Evolutionary conservation across 2,888 invertebrate genomes (phyloP).

Genomic region (Spilarctia lutea): DNA sequence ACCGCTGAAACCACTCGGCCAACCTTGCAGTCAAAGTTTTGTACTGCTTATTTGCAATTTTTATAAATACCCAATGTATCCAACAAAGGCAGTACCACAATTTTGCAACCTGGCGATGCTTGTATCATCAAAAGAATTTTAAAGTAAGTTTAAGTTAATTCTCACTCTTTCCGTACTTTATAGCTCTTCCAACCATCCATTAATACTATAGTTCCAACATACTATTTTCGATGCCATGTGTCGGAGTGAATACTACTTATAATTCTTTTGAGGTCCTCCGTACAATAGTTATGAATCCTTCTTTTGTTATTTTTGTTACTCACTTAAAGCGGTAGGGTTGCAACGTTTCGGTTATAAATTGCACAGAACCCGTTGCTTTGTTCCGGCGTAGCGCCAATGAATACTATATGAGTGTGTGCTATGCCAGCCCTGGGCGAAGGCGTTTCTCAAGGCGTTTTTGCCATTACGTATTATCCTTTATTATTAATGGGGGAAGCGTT

Average conservation of each 20-base stretch:
- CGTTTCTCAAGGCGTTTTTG: constrained; percentile 39
- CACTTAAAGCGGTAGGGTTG: constrained; percentile 29
- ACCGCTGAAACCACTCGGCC: too few species aligned
- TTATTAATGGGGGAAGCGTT: constrained; percentile 36
- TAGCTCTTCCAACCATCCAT: background rate
- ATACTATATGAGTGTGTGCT: constrained; percentile 48
- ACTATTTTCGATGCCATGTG: constrained; percentile 1
- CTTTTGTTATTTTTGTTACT: constrained; percentile 34
- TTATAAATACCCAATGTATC: background rate
- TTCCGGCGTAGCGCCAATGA: constrained; percentile 45
- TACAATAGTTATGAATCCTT: constrained; percentile 39
- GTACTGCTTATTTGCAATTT: background rate
- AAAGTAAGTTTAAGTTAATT: background rate
- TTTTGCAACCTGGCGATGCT: too few species aligned
- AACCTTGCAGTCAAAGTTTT: too few species aligned
- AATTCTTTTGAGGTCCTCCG: constrained; percentile 13
- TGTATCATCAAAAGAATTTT: background rate
- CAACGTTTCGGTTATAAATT: constrained; percentile 40
- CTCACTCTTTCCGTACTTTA: background rate
- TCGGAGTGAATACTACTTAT: constrained; percentile 7
- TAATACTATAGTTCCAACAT: background rate
- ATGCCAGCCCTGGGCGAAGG: constrained; percentile 27
- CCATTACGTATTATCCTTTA: constrained; percentile 38
- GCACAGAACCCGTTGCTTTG: constrained; percentile 43
- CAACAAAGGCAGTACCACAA: too few species aligned